Base-by-base conservation (phyloP, 2,888 invertebrate genomes). In the Aradus depressus region DNA sequence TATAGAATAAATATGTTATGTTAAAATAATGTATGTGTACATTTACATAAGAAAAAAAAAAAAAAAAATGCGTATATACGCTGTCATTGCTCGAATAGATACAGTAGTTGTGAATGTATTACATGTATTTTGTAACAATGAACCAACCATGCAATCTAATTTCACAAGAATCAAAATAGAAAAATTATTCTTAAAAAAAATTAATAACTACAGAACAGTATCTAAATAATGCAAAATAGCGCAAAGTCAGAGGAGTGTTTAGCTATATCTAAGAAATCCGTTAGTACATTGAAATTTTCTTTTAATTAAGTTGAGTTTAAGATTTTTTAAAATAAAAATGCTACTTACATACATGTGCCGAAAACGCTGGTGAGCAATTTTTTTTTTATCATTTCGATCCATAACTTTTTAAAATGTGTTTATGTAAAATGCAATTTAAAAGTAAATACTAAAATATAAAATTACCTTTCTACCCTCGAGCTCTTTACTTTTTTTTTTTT, bases 71-170 rank as follows among this genome's bases (percentile, higher is more conserved):
- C 42, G 42, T 23, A 6, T 44, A 38, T 44, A 35, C 50, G 38
- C 37, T 50, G 51, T 35, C 35, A 44, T 51, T 51, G 51, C 51
- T 51, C 51, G 51, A 51, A 23, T 51, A 51, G 51, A 28, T 51
- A 44, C 22, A 28, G 34, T 44, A 34, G 35, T 25, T 44, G 44
- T 51, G 38, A 26, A 44, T 44, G 34, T 25, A 18, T 16, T 44
- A 51, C 44, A 44, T 38, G 31, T 44, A 51, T 19, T 51, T 25
- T 48, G 37, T 26, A 38, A 48, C 28, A 22, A 23, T 34, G 22
- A 51, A 51, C 51, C 51, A 51, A 51, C 51, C 51, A 51, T 51
- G 38, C 51, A 51, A 51, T 19, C 51, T 51, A 51, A 51, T 44
- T 35, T 32, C 16, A 32, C n/a, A 19, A 22, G 22, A 23, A 26